A percentile compares a stretch with the other conserved stretches of the same genome.
Evolutionary conservation across 2,888 invertebrate genomes (phyloP).

Genomic region (Scaptomyza parva): DNA sequence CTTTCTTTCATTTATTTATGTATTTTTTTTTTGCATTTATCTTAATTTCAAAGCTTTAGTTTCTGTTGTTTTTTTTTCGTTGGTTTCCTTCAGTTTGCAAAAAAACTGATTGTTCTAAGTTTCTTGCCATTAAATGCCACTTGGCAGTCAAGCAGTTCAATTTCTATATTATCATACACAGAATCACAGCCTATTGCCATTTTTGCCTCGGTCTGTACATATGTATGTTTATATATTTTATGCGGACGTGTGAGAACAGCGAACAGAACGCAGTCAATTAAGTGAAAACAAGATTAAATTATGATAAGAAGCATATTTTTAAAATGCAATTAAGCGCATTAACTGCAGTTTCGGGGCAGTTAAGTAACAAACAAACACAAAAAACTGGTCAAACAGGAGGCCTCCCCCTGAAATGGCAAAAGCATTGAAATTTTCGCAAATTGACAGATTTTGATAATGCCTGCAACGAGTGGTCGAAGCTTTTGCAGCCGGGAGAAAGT

Average conservation of each 20-base stretch:
- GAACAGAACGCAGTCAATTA: conserved; percentile 39
- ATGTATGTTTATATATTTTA: neutral
- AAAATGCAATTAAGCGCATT: conserved; percentile 69
- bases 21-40: conserved; percentile 65
- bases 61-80: conserved; percentile 38
- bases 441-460: conserved; percentile 81
- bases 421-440: conserved; percentile 56
- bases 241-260: conserved; percentile 30
- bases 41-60: conserved; percentile 53
- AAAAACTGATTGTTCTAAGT: conserved; percentile 67
- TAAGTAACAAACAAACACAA: neutral
- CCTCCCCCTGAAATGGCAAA: conserved; percentile 32
- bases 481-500: conserved; percentile 47
- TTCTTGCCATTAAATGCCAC: conserved; percentile 66
- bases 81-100: conserved; percentile 75
- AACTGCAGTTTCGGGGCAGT: conserved; percentile 46
- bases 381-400: conserved; percentile 57
- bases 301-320: conserved; percentile 58
- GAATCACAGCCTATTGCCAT: neutral
- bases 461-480: conserved; percentile 24
- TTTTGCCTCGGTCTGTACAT: neutral
- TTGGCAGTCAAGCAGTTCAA: conserved; percentile 41
- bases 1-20: conserved; percentile 23
- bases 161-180: conserved; percentile 9
- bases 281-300: conserved; percentile 63